A percentile compares a stretch with the other conserved stretches of the same genome.
Conservation (phyloP, 2,888 invertebrate genomes). For the Venusia cambrica region DNA sequence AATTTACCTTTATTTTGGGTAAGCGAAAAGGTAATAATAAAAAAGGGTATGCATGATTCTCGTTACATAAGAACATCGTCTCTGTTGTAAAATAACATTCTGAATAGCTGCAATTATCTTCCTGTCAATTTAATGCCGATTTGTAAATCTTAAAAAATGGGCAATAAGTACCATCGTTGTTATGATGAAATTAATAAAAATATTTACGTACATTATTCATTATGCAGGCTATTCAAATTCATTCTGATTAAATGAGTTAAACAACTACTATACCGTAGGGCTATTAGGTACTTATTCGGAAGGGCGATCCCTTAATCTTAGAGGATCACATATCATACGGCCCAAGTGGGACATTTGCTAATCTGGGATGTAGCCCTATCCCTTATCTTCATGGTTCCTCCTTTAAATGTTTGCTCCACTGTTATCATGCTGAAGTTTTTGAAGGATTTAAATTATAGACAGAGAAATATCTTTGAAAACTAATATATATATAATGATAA, state of each 20-base stretch:
- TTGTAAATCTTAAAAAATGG: too few species aligned
- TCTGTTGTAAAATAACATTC: too few species aligned
- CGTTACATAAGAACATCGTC: too few species aligned
- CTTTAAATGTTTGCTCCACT: constrained; percentile 13
- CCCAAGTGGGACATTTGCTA: constrained; percentile 17
- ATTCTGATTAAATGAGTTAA: too few species aligned
- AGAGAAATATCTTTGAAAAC: background rate
- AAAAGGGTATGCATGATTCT: too few species aligned
- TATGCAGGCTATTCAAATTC: too few species aligned
- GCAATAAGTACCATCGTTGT: too few species aligned
- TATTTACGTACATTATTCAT: too few species aligned
- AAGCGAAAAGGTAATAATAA: constrained; percentile 14
- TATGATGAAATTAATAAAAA: too few species aligned
- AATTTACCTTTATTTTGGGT: constrained; percentile 29
- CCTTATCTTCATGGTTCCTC: constrained; percentile 14
- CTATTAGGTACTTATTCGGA: constrained; percentile 4
- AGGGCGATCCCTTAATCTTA: constrained; percentile 17
- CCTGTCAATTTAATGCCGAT: too few species aligned
- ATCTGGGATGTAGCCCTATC: constrained; percentile 12
- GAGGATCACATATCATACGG: constrained; percentile 15
- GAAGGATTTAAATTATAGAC: constrained; percentile 3
- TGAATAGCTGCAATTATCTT: too few species aligned
- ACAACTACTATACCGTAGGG: background rate
- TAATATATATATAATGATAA: too few species aligned
- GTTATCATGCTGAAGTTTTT: constrained; percentile 12